Base-by-base conservation (phyloP, 1,140 invertebrate species). In the Maconellicoccus hirsutus region DNA sequence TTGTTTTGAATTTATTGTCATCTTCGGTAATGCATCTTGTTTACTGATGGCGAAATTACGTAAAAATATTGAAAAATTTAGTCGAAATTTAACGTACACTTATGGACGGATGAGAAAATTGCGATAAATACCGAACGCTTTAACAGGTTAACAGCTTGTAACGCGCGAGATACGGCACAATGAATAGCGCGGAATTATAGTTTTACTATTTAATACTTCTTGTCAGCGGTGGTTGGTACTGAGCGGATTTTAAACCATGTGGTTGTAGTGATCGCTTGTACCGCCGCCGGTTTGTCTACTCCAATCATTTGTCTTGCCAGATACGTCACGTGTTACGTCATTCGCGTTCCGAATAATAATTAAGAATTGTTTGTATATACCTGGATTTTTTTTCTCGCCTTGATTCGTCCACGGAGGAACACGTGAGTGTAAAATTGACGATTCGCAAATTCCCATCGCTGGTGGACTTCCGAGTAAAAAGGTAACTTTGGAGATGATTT, bases 1-100 rank as follows among this genome's bases (percentile, higher is more conserved):
- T 66, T 23, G 61, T 66, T 66, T 66, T 66, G 61, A 66, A 66
- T 66, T 66, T 66, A 66, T 66, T 66, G 61, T 66, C 61, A 66
- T 66, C 25, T 66, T 66, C 25, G 25, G 16, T 66, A 25, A 26
- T 19, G 19, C 61, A 66, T 66, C n/a, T 59, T 59, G 16, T n/a
- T 59, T 59, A 59, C 29, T 33, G 16, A 52, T 52, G 6, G 42
- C 42, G 16, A 52, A 52, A 52, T 16, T 52, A 52, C 42, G 12
- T 14, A 52, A 52, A 52, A 52, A 52, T 6, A 33, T 33, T 33
- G 12, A 33, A 33, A 52, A 4, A 8, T 16, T 4, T 4, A 19
- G 2, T 16, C 16, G 16, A 52, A 52, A 52, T 16, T 19, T 14
- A 52, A 52, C 42, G n/a, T 3, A 52, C 42, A 19, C n/a, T 52